Evolutionary conservation across 2,113 vertebrate genomes (phyloP).

Genomic region (Semnornis frantzii): DNA sequence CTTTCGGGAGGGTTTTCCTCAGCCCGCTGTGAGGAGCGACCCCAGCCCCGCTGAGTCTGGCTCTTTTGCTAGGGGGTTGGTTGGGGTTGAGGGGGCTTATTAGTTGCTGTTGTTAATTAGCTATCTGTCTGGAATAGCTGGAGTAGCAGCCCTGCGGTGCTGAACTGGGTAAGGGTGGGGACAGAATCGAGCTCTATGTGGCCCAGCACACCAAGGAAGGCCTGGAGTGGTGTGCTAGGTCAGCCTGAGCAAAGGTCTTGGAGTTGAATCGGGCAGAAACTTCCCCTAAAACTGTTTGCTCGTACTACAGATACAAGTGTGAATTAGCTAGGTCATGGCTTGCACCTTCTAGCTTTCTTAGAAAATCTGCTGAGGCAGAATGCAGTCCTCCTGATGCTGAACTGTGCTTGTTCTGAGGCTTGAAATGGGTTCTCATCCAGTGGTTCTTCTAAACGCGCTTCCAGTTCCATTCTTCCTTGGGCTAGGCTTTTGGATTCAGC

Average conservation of each 20-base stretch:
- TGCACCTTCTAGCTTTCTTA: neutral
- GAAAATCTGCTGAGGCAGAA: conserved; percentile 5
- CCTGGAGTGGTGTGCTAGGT: neutral
- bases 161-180: neutral
- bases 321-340: conserved; percentile 4
- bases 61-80: accelerated
- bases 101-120: neutral
- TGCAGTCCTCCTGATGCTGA: neutral
- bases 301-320: neutral
- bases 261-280: neutral
- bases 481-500: neutral
- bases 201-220: neutral
- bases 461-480: neutral
- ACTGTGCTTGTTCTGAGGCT: neutral
- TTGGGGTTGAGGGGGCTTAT: neutral
- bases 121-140: no score
- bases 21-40: neutral
- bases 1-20: neutral
- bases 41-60: neutral
- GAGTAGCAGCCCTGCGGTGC: neutral
- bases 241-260: conserved; percentile 13
- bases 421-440: neutral
- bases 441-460: neutral
- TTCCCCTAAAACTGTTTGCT: neutral
- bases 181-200: neutral